Conservation (phyloP, 2,797 vertebrate species). For the Spheniscus humboldti region DNA sequence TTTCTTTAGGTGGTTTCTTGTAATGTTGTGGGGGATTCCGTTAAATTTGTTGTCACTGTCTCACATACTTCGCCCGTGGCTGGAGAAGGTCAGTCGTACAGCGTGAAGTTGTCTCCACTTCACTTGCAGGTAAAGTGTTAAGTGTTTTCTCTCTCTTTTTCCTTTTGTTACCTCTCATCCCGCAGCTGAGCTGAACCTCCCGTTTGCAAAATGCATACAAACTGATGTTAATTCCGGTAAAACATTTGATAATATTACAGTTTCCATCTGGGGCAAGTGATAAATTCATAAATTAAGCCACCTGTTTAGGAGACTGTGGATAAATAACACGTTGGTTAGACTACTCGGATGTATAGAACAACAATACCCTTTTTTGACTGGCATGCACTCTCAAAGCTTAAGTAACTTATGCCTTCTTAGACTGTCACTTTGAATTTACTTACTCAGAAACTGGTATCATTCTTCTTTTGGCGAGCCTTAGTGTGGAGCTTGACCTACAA, state of each 20-base stretch:
- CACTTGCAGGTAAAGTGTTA: constrained; percentile 83
- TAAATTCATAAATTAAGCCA: background rate
- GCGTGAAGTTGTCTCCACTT: constrained; percentile 80
- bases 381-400: background rate
- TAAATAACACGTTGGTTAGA: background rate
- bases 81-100: constrained; percentile 71
- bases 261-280: background rate
- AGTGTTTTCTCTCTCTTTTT: background rate
- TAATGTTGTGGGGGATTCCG: constrained; percentile 79
- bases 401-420: background rate
- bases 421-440: background rate
- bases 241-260: background rate
- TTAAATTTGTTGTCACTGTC: constrained; percentile 79
- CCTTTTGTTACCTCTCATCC: background rate
- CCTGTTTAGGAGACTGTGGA: background rate
- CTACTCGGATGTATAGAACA: background rate
- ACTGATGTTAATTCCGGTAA: background rate
- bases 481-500: background rate
- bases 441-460: background rate
- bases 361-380: background rate
- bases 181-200: background rate
- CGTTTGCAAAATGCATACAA: background rate
- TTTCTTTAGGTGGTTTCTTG: constrained; percentile 80
- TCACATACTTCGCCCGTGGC: background rate
- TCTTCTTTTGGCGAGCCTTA: background rate